A percentile compares a stretch with the other conserved stretches of the same genome.
Conservation (phyloP, 2,113 vertebrate genomes). For the Gyps fulvus region DNA sequence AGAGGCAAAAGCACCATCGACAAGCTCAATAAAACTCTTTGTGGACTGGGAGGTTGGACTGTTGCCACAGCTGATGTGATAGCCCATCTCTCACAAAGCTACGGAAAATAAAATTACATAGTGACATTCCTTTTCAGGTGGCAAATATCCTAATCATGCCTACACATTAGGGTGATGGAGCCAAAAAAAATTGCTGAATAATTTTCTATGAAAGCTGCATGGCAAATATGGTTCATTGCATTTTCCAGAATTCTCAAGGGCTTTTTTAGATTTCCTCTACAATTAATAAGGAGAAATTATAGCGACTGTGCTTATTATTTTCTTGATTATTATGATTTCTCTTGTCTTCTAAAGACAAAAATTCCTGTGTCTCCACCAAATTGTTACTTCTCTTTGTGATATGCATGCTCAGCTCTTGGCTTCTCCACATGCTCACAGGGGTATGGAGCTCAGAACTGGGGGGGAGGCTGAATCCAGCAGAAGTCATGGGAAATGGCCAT, state of each 20-base stretch:
- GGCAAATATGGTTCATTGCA: background rate
- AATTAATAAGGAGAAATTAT: background rate
- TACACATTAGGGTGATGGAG: background rate
- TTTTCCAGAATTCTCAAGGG: background rate
- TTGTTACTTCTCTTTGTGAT: background rate
- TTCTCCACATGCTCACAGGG: background rate
- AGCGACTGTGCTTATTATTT: background rate
- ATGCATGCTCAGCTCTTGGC: background rate
- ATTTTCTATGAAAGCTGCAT: background rate
- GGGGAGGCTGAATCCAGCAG: background rate
- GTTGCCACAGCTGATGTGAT: background rate
- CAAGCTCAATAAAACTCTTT: background rate
- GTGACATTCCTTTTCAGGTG: background rate
- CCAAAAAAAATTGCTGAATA: accelerated
- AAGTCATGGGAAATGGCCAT: background rate
- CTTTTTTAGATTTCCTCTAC: background rate
- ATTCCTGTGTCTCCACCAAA: background rate
- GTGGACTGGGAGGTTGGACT: background rate
- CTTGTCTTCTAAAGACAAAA: background rate
- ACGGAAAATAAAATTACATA: background rate
- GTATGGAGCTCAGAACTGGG: background rate
- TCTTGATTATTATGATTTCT: background rate
- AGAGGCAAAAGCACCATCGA: background rate
- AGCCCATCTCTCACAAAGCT: background rate
- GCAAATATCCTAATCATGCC: background rate